Evolutionary conservation across 53 echinoderm and acorn worm species (phyloP).

Genomic region (Zoroaster sp.): DNA sequence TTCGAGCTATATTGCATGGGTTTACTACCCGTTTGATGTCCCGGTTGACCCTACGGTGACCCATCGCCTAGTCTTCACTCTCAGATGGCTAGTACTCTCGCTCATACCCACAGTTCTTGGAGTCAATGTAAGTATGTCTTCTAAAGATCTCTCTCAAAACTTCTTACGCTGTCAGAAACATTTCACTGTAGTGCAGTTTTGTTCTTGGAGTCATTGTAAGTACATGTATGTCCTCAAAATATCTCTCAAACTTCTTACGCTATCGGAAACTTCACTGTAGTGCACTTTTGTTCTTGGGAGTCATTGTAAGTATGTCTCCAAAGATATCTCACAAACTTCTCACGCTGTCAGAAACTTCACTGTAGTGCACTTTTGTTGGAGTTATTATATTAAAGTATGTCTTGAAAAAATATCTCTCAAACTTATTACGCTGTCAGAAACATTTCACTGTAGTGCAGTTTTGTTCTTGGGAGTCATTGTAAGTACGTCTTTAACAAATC

Average conservation of each 20-base stretch:
- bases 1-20: neutral
- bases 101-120: conserved; percentile 12
- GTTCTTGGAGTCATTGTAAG: too few relatives aligned
- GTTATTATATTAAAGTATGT: too few relatives aligned
- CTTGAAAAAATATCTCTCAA: too few relatives aligned
- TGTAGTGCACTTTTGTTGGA: too few relatives aligned
- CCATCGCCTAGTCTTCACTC: conserved; percentile 12
- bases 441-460: neutral
- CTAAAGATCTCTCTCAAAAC: neutral
- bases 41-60: neutral
- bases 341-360: too few relatives aligned
- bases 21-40: conserved; percentile 2
- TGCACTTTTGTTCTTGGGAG: neutral
- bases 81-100: conserved; percentile 19
- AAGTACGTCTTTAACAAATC: neutral
- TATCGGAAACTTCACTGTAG: too few relatives aligned
- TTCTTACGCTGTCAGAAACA: too few relatives aligned
- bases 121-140: neutral
- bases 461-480: neutral
- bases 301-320: neutral
- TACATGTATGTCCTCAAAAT: too few relatives aligned
- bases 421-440: too few relatives aligned
- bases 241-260: too few relatives aligned
- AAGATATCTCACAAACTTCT: neutral
- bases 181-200: too few relatives aligned